These are phyloP conservation scores for Pristionchus japonicus DNA, from an alignment of 2,888 invertebrate species.

Conservation along the genomic window DNA sequence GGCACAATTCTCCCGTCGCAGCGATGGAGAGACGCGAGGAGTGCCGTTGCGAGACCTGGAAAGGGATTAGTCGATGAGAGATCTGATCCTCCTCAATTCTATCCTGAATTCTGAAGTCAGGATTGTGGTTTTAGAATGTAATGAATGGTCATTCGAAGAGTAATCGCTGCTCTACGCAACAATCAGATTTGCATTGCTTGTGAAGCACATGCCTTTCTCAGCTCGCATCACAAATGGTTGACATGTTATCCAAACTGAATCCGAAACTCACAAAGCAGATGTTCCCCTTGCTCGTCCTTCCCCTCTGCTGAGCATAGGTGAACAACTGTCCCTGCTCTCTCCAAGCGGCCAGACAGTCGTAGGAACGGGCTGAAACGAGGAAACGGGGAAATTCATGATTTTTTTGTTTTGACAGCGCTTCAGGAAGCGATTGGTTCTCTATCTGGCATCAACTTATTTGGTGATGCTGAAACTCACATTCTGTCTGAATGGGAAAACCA, in stretches of 20 bases:
- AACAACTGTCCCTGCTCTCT: conserved; percentile 59
- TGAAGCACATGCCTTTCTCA: too few species aligned
- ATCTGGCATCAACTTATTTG: too few species aligned
- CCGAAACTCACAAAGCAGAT: conserved; percentile 63
- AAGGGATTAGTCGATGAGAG: not conserved
- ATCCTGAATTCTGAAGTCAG: too few species aligned
- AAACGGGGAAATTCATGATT: too few species aligned
- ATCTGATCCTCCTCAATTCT: not conserved
- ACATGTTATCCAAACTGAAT: too few species aligned
- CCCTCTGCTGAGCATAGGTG: conserved; percentile 57
- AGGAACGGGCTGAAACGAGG: conserved; percentile 57
- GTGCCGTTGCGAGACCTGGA: conserved; percentile 53
- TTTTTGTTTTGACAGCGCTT: not conserved
- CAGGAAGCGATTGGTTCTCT: too few species aligned
- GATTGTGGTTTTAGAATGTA: too few species aligned
- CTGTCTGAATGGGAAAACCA: too few species aligned
- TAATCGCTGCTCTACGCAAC: too few species aligned
- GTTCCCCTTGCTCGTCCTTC: conserved; percentile 49
- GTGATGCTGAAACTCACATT: conserved; percentile 9
- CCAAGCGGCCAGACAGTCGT: conserved; percentile 67
- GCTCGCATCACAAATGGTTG: too few species aligned
- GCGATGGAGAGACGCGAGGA: conserved; percentile 57
- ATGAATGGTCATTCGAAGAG: too few species aligned
- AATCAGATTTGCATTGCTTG: too few species aligned
- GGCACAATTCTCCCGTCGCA: conserved; percentile 61